phyloP scores from a whole-genome alignment of 2,797 vertebrate genomes.

The Natrix natrix region DNA sequence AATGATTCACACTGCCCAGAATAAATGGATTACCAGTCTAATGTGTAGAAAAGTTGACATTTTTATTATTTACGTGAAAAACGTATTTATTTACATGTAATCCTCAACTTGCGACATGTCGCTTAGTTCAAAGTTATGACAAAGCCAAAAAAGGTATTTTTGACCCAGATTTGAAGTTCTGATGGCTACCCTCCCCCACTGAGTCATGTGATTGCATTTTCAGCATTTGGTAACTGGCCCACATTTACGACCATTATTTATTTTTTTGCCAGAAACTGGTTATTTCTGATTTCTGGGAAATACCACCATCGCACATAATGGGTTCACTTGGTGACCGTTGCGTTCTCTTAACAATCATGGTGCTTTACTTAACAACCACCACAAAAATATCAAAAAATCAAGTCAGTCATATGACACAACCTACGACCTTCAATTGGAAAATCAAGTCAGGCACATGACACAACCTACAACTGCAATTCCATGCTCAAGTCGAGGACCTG shows the following conservation, averaged over 20 bases:
- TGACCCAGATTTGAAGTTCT: not conserved
- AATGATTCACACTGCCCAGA: not conserved
- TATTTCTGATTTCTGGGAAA: not conserved
- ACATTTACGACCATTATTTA: not conserved
- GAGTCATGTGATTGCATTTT: not conserved
- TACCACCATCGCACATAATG: not conserved
- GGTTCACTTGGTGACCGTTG: not conserved
- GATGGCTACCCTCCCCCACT: not conserved
- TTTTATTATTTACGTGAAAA: not conserved
- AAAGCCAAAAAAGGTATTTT: not conserved
- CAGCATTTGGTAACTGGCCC: not conserved
- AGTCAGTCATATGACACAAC: not conserved
- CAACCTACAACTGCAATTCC: not conserved
- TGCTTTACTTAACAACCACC: not conserved
- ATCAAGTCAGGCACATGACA: no score
- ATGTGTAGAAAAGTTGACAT: not conserved
- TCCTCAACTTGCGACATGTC: not conserved
- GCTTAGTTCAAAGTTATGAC: not conserved
- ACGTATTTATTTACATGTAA: not conserved
- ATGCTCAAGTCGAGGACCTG: not conserved
- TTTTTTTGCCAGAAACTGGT: not conserved
- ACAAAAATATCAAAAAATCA: not conserved
- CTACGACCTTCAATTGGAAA: no score
- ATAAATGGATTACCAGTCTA: not conserved
- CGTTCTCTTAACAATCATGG: not conserved